Conservation (phyloP, 2,797 vertebrate genomes). For the Enteromius mattozi region DNA sequence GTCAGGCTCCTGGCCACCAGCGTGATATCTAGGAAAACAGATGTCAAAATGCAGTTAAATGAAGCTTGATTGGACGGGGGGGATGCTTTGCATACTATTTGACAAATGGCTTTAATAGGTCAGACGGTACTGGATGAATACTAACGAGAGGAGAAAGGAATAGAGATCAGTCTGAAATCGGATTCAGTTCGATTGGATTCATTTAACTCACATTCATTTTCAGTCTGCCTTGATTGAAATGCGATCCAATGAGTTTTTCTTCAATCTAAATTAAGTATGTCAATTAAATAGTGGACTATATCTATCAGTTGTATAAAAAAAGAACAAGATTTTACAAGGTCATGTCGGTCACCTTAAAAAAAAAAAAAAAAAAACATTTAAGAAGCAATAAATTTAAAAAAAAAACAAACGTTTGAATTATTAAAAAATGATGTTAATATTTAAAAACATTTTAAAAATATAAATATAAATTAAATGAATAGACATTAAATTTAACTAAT, state of each 20-base stretch:
- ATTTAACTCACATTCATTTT: constrained; percentile 32
- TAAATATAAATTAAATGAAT: neutral
- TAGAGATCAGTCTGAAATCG: constrained; percentile 27
- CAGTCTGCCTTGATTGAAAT: neutral
- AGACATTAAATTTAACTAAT: neutral
- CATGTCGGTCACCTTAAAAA: neutral
- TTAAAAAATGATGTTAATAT: too few species aligned
- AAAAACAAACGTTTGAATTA: neutral
- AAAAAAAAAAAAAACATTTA: neutral
- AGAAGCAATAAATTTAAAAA: neutral
- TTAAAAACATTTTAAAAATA: too few species aligned
- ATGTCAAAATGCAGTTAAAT: constrained; percentile 81
- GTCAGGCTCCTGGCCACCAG: constrained; percentile 76
- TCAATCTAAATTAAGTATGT: neutral
- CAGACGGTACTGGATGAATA: constrained; percentile 69
- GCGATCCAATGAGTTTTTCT: neutral
- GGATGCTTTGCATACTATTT: constrained; percentile 76
- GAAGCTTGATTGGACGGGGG: constrained; percentile 72
- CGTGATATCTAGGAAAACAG: constrained; percentile 77
- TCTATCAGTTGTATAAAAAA: neutral
- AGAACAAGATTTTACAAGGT: neutral
- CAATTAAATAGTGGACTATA: neutral
- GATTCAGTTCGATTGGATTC: constrained; percentile 32
- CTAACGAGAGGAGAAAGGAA: constrained; percentile 66
- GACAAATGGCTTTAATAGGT: constrained; percentile 83